Evolutionary conservation across 2,797 vertebrate species (phyloP).

Genomic region (Linurgus olivaceus): DNA sequence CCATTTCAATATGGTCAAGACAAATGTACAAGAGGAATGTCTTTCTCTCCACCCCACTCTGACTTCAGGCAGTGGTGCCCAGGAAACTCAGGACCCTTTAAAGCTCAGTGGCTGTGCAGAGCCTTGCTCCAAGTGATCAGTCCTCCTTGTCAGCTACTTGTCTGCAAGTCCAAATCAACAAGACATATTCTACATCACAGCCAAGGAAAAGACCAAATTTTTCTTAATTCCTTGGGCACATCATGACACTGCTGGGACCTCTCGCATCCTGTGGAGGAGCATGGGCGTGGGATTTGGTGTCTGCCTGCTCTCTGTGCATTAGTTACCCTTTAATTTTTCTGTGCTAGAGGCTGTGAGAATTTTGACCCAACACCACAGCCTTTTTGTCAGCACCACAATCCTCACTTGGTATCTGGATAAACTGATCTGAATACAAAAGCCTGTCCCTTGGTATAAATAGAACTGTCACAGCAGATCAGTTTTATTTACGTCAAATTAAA

Average conservation of each 20-base stretch:
- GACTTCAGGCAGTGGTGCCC: neutral
- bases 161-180: neutral
- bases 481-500: slow-evolving; percentile 31
- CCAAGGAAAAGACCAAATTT: neutral
- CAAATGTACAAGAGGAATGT: neutral
- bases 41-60: neutral
- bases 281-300: fast-evolving
- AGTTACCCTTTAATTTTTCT: neutral
- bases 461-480: slow-evolving; percentile 8
- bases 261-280: neutral
- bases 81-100: neutral
- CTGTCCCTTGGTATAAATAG: neutral
- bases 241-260: neutral
- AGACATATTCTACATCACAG: neutral
- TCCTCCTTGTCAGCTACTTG: neutral
- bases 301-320: neutral
- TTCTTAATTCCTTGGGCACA: neutral
- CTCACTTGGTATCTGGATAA: neutral
- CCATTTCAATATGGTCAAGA: neutral
- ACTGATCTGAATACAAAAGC: neutral
- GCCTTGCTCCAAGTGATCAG: neutral
- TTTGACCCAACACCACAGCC: neutral
- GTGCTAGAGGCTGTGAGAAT: neutral
- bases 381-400: neutral
- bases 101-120: neutral